Base-by-base conservation (phyloP, 2,888 invertebrate genomes). In the Auanema freiburgensis region DNA sequence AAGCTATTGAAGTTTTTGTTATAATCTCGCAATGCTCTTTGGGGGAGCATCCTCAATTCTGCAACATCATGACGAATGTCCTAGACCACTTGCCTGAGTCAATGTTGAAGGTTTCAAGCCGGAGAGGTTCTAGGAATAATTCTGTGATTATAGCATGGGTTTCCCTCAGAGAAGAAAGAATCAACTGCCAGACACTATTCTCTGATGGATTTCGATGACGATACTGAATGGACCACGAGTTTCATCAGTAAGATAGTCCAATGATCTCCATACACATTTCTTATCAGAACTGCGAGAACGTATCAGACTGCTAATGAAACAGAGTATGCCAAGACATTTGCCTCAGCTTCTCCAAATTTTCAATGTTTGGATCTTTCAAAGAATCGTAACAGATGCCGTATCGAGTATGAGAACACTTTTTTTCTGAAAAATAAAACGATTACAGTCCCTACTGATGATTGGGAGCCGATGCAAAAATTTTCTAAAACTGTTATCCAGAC, bases 161-260 rank as follows among this genome's bases (percentile, higher is more conserved):
- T 62, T 42, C 62, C 67, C 14, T 66, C 58, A 3, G 52, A 50
- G 55, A 59, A 33, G 43, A 50, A 55, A 8, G 57, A 59, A 8
- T 57, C 68, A 4, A 51, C 57, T 46, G 67, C 77, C 4, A 43
- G 51, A 1, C 74, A 79, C 44, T 78, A 76, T 59, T 77, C 73
- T 1, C 59, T 59, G 10, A 76, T 78, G 78, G 78, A 78, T 52
- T 78, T 67, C 56, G 77, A 78, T 12, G 70, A 70, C 43, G 79
- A 79, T 25, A 49, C 60, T 11, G 78, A 76, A 33, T 67, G 71
- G 59, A 56, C 57, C 14, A 67, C 74, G n/a, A 73, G 74, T 57
- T 74, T 69, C 51, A 68, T 62, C 14, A 60, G 77, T 78, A 52
- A 33, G 72, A 24, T 25, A 53, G 51, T 65, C 18, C 57, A 14